Conservation (phyloP, 2,888 invertebrate species). For the Eupithecia subfuscata region DNA sequence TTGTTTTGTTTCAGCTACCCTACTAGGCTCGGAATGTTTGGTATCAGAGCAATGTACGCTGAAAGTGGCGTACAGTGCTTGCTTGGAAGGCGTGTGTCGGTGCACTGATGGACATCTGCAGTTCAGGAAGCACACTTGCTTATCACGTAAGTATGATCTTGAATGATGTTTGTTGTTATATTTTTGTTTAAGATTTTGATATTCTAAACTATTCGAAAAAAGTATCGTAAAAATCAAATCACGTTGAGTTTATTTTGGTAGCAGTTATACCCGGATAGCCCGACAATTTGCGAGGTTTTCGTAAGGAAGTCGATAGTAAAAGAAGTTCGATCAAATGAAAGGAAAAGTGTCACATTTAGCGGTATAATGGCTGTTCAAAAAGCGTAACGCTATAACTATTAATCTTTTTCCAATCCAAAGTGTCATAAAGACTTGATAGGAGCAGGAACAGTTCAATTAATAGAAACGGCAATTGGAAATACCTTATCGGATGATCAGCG, state of each 20-base stretch:
- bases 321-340: slow-evolving; percentile 42
- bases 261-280: not conserved
- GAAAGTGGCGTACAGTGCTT: slow-evolving; percentile 94
- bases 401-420: slow-evolving; percentile 51
- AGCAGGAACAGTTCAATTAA: slow-evolving; percentile 36
- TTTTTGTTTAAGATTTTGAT: not conserved
- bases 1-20: slow-evolving; percentile 86
- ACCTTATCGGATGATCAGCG: slow-evolving; percentile 25
- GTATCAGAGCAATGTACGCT: slow-evolving; percentile 93
- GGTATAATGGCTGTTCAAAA: slow-evolving; percentile 53
- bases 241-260: not conserved
- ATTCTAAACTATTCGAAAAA: not conserved
- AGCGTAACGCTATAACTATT: slow-evolving; percentile 56
- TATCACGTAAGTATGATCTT: slow-evolving; percentile 90
- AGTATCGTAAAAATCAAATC: not conserved
- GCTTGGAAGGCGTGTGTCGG: slow-evolving; percentile 91
- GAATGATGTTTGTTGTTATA: not conserved
- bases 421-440: slow-evolving; percentile 38
- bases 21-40: slow-evolving; percentile 92
- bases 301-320: not conserved
- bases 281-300: not conserved
- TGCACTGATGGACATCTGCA: slow-evolving; percentile 94
- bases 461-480: slow-evolving; percentile 30
- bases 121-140: slow-evolving; percentile 94
- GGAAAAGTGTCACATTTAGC: slow-evolving; percentile 51